Percentiles rank a stretch among this genome's conserved stretches.
Conservation (phyloP, 2,797 vertebrate species). For the Galagoides demidoff region DNA sequence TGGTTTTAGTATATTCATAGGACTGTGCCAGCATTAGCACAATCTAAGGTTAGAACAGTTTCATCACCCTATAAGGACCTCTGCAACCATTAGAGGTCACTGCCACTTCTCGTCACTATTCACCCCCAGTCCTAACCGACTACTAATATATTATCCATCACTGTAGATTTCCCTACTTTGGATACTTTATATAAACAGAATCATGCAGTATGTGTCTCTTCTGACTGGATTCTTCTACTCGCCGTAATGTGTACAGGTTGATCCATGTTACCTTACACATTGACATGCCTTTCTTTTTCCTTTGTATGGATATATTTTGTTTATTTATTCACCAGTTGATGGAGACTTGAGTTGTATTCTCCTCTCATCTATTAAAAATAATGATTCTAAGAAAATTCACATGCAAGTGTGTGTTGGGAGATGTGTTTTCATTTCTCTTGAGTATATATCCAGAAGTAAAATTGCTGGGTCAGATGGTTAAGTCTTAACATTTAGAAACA, state of each 20-base stretch:
- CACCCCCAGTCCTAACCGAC: not conserved
- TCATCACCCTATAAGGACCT: not conserved
- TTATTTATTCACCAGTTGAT: not conserved
- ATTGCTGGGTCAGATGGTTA: not conserved
- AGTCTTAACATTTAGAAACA: not conserved
- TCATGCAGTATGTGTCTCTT: not conserved
- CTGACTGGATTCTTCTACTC: not conserved
- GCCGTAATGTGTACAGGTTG: not conserved
- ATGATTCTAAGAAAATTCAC: not conserved
- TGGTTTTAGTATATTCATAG: not conserved
- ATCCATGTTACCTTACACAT: not conserved
- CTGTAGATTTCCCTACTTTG: not conserved
- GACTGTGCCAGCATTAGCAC: not conserved
- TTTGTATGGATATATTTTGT: not conserved
- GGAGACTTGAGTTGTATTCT: not conserved
- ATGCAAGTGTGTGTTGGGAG: not conserved
- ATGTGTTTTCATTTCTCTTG: not conserved
- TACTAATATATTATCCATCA: not conserved
- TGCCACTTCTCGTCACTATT: fast-evolving
- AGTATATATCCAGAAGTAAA: not conserved
- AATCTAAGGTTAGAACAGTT: not conserved
- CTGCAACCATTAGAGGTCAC: not conserved
- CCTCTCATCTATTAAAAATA: not conserved
- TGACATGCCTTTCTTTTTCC: not conserved
- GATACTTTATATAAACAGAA: not conserved